A percentile compares a stretch with the other conserved stretches of the same genome.
phyloP scores from a whole-genome alignment of 2,113 vertebrate species.

The Sisor rabdophorus region DNA sequence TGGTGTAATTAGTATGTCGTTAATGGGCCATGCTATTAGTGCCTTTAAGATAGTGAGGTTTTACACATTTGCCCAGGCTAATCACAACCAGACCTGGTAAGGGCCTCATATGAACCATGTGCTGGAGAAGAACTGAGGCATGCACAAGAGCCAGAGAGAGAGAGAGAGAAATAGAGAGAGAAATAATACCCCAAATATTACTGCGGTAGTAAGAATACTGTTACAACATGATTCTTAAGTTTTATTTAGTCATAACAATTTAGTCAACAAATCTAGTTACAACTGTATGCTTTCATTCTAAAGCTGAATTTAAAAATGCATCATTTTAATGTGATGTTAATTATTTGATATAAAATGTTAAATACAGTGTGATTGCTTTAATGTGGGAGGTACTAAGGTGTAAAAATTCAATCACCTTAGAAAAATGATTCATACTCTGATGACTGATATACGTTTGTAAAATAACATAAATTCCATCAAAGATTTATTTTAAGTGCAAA shows the following conservation, averaged over 20 bases:
- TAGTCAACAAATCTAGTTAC: neutral
- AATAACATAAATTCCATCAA: neutral
- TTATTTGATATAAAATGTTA: too few relatives aligned
- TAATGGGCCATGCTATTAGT: constrained; percentile 54
- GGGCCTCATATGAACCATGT: constrained; percentile 43
- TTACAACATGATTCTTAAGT: neutral
- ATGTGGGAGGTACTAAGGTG: neutral
- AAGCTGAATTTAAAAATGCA: neutral
- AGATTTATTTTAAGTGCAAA: neutral
- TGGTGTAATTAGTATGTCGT: constrained; percentile 51
- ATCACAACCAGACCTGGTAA: constrained; percentile 46
- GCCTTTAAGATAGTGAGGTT: constrained; percentile 54
- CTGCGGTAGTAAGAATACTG: neutral
- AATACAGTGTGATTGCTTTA: neutral
- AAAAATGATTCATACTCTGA: neutral
- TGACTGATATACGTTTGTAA: neutral
- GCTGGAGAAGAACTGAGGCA: constrained; percentile 8
- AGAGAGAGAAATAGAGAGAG: constrained; percentile 6
- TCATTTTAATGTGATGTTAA: neutral
- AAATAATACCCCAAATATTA: neutral
- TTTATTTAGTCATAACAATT: too few relatives aligned
- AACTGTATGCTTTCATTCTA: neutral
- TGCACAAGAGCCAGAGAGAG: neutral
- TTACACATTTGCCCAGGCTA: constrained; percentile 41
- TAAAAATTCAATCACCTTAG: neutral